Conservation (phyloP, 2,888 invertebrate genomes). For the Perizoma affinitatum region DNA sequence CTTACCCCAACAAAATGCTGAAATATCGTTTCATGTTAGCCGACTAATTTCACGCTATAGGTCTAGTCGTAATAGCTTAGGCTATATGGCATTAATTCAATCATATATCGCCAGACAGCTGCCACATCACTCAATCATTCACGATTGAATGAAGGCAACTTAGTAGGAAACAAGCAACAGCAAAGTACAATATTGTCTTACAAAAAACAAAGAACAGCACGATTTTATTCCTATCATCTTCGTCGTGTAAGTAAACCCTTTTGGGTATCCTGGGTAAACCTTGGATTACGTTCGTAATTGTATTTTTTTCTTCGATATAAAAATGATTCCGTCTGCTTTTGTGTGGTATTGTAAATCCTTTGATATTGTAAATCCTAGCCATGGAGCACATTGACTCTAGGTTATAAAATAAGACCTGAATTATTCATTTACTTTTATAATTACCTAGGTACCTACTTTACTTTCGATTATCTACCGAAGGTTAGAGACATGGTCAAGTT, state of each 20-base stretch:
- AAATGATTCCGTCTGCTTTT: too few relatives aligned
- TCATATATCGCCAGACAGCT: neutral
- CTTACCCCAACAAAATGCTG: neutral
- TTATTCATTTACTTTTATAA: too few relatives aligned
- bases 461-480: too few relatives aligned
- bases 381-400: too few relatives aligned
- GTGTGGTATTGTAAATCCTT: too few relatives aligned
- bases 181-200: too few relatives aligned
- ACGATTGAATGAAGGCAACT: neutral
- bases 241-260: constrained; percentile 16
- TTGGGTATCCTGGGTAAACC: constrained; percentile 6
- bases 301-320: too few relatives aligned
- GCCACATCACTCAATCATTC: constrained; percentile 2
- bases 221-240: constrained; percentile 3
- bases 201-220: constrained; percentile 1
- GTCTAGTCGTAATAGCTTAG: neutral
- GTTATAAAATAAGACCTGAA: too few relatives aligned
- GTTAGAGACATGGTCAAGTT: too few relatives aligned
- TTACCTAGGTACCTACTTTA: too few relatives aligned
- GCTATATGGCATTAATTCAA: neutral
- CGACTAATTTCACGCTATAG: neutral
- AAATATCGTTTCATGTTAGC: neutral
- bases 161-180: neutral
- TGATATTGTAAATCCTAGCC: too few relatives aligned
- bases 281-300: constrained; percentile 6